phyloP scores from a whole-genome alignment of 2,888 invertebrate species.

The Rhagophthalmus giganteus region DNA sequence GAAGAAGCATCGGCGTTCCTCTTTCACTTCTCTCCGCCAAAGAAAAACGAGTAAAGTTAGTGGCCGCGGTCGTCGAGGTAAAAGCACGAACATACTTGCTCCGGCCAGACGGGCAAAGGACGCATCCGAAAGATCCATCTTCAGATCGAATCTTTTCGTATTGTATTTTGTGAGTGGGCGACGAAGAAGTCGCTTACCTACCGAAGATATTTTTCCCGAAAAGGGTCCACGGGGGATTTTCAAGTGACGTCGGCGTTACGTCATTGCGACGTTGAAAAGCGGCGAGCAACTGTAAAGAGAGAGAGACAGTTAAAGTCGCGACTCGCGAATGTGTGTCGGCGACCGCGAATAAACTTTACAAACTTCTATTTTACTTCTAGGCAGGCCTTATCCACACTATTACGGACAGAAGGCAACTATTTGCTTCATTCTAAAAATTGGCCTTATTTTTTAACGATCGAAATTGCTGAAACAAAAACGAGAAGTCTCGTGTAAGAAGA shows the following conservation, averaged over 20 bases:
- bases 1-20: slow-evolving; percentile 31
- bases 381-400: slow-evolving; percentile 14
- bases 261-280: slow-evolving; percentile 17
- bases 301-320: slow-evolving; percentile 30
- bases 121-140: too few relatives aligned
- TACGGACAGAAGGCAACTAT: slow-evolving; percentile 14
- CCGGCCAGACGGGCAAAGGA: too few relatives aligned
- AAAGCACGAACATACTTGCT: too few relatives aligned
- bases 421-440: slow-evolving; percentile 16
- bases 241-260: slow-evolving; percentile 25
- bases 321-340: slow-evolving; percentile 42
- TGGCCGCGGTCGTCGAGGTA: too few relatives aligned
- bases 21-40: too few relatives aligned
- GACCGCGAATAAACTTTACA: slow-evolving; percentile 43
- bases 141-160: too few relatives aligned
- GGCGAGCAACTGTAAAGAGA: slow-evolving; percentile 18
- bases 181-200: slow-evolving; percentile 4
- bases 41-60: too few relatives aligned
- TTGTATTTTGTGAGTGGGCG: slow-evolving; percentile 38
- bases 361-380: slow-evolving; percentile 28
- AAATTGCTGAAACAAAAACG: background rate
- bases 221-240: slow-evolving; percentile 14
- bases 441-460: slow-evolving; percentile 16
- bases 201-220: slow-evolving; percentile 7
- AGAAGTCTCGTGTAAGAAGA: too few relatives aligned